phyloP scores from a whole-genome alignment of 2,888 invertebrate species.

The Cheilosia soror region DNA sequence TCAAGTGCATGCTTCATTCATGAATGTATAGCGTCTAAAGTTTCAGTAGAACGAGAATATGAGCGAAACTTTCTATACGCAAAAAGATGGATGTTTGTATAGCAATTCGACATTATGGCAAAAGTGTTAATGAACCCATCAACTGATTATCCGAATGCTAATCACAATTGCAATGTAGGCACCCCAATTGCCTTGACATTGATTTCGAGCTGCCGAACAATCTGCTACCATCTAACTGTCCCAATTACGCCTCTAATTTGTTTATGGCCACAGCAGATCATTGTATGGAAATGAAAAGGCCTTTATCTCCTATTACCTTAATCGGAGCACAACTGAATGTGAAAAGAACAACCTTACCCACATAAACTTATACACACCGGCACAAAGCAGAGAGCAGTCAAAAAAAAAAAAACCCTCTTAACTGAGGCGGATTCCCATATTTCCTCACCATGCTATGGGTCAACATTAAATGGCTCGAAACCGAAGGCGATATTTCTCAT shows the following conservation, averaged over 20 bases:
- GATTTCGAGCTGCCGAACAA: constrained; percentile 3
- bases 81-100: too few relatives aligned
- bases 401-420: constrained; percentile 31
- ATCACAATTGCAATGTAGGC: constrained; percentile 29
- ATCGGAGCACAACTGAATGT: constrained; percentile 44
- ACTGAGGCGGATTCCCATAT: constrained; percentile 67
- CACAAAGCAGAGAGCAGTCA: neutral
- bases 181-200: constrained; percentile 48
- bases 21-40: too few relatives aligned
- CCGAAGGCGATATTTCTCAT: constrained; percentile 74
- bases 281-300: constrained; percentile 38
- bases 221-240: neutral
- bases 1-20: too few relatives aligned
- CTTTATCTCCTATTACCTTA: constrained; percentile 50
- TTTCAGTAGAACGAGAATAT: neutral
- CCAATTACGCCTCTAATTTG: constrained; percentile 67
- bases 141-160: constrained; percentile 18
- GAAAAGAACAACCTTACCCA: constrained; percentile 35
- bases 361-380: constrained; percentile 29
- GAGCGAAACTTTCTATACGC: neutral
- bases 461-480: constrained; percentile 73
- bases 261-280: constrained; percentile 62
- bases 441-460: constrained; percentile 65
- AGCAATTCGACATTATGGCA: too few relatives aligned
- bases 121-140: neutral